Percentiles rank a stretch among this genome's conserved stretches.
These are phyloP conservation scores for Melanotaenia pygmaea DNA, from an alignment of 2,797 vertebrate genomes.

Conservation along the genomic window DNA sequence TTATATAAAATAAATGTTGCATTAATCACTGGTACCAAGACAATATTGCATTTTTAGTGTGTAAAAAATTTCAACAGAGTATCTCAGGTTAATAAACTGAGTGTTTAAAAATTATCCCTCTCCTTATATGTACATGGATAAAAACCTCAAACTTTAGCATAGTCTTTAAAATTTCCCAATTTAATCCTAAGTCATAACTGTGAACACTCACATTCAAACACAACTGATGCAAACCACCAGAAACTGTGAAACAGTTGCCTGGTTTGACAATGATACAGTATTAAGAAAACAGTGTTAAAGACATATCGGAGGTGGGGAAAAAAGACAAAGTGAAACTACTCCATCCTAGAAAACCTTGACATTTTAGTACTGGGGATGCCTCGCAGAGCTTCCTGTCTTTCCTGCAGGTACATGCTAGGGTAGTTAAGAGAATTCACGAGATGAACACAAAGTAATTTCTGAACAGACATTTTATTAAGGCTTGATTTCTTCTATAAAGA, in stretches of 20 bases:
- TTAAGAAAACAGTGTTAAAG: constrained; percentile 8
- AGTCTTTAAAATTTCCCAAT: not conserved
- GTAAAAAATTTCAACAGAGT: not conserved
- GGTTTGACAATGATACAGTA: not conserved
- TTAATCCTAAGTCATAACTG: not conserved
- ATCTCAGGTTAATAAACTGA: not conserved
- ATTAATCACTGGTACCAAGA: not conserved
- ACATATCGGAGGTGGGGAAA: not conserved
- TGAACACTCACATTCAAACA: not conserved
- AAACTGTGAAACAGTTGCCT: not conserved
- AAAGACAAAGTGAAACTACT: not conserved
- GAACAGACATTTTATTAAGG: constrained; percentile 94
- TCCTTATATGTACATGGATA: not conserved
- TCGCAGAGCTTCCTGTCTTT: constrained; percentile 27
- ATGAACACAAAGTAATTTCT: constrained; percentile 82
- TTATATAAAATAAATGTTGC: not conserved
- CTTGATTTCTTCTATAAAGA: constrained; percentile 89
- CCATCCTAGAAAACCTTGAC: constrained; percentile 32
- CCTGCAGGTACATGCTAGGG: not conserved
- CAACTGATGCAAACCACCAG: not conserved
- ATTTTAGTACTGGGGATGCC: constrained; percentile 31
- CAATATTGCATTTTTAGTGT: not conserved
- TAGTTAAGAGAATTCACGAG: constrained; percentile 63
- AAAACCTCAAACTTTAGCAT: no score
- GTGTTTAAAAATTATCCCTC: not conserved